phyloP scores from a whole-genome alignment of 1,140 invertebrate genomes.

The Procambarus virginalis region DNA sequence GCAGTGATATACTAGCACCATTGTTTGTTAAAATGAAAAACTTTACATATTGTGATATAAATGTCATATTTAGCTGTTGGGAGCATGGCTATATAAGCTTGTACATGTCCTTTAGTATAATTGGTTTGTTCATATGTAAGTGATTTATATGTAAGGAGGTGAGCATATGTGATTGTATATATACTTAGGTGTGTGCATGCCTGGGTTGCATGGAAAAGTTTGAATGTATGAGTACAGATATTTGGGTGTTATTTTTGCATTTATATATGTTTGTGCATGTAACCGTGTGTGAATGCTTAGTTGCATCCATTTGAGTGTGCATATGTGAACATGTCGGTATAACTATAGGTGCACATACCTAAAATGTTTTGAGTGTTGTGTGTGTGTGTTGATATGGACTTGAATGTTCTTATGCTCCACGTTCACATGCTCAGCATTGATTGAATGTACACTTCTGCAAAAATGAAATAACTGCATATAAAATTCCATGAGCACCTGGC shows the following conservation, averaged over 20 bases:
- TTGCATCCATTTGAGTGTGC: background rate
- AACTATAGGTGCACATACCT: background rate
- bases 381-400: background rate
- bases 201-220: background rate
- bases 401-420: background rate
- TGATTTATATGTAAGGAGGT: conserved; percentile 21
- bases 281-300: background rate
- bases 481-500: conserved; percentile 4
- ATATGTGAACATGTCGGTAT: background rate
- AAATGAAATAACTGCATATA: conserved; percentile 4
- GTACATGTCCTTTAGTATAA: background rate
- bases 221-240: conserved; percentile 14
- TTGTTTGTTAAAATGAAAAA: conserved; percentile 12
- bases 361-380: background rate
- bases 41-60: conserved; percentile 45
- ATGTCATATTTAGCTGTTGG: conserved; percentile 17
- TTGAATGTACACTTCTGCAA: background rate
- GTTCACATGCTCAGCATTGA: background rate
- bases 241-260: background rate
- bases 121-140: background rate
- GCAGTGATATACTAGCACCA: conserved; percentile 26
- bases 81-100: conserved; percentile 23
- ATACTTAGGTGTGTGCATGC: background rate
- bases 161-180: conserved; percentile 13
- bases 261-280: background rate